Base-by-base conservation (phyloP, 2,888 invertebrate species). In the Himalopsyche tibetana region DNA sequence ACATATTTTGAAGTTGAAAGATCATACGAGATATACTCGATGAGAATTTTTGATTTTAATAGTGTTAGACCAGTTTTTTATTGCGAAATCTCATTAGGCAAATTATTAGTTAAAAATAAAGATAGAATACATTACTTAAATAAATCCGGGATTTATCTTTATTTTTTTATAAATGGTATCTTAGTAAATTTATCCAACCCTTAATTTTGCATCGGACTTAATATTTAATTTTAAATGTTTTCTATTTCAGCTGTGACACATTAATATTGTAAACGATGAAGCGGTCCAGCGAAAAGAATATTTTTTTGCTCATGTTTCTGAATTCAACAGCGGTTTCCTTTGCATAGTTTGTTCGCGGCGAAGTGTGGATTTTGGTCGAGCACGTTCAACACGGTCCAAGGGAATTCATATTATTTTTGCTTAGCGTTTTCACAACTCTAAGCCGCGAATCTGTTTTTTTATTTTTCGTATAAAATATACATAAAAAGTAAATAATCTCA, bases 321-420 rank as follows among this genome's bases (percentile, higher is more conserved):
- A 74, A 36, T 74, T 36, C 28, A 38, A 36, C 38, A 74, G 74
- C 74, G 74, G 74, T 38, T 74, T 74, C 36, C 36, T 36, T 36
- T 15, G 74, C 36, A 36, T 74, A 74, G 74, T 74, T 36, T 36
- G 74, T 74, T 36, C 36, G 74, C 74, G 38, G 38, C 15, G 36
- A 74, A 74, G 38, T 74, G 74, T 74, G 74, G 74, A 74, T 74
- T 74, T 74, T 74, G 74, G 74, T 74, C 74, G 36, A 36, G 36
- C 63, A 19, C 63, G 28, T 63, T 36, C 74, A 74, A 74, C 74
- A 74, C 28, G 19, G 28, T 19, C 74, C 74, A 36, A 38, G 74
- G 74, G 74, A 38, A 74, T 74, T 74, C 74, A 4, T 12, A 38
- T 36, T 74, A 74, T 74, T 15, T 74, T 74, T 74, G 5, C 38